These are phyloP conservation scores for Armadillidium nasatum DNA, from an alignment of 1,140 invertebrate genomes.

Conservation along the genomic window DNA sequence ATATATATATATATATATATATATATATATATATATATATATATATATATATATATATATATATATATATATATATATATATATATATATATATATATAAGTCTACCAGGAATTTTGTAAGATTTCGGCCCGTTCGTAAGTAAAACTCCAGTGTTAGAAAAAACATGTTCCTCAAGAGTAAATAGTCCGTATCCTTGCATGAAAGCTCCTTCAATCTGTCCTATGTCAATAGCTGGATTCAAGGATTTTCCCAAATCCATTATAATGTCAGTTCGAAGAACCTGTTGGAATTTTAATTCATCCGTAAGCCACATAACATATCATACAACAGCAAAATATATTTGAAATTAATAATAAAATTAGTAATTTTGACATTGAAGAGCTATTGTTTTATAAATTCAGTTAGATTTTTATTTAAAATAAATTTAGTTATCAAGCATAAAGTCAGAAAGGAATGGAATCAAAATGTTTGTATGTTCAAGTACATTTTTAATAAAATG, in stretches of 20 bases:
- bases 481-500: no score
- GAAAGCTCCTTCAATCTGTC: constrained; percentile 91
- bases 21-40: constrained; percentile 18
- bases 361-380: no score
- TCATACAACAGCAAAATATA: no score
- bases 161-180: constrained; percentile 82
- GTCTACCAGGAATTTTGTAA: constrained; percentile 83
- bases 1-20: constrained; percentile 4
- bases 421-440: no score
- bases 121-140: constrained; percentile 83
- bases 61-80: constrained; percentile 10
- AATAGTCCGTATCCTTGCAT: constrained; percentile 89
- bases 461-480: no score
- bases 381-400: no score
- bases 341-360: no score
- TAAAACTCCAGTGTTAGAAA: constrained; percentile 73
- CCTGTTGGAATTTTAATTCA: constrained; percentile 50
- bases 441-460: no score
- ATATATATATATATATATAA: background rate
- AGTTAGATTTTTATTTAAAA: no score
- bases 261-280: constrained; percentile 83
- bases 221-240: constrained; percentile 93
- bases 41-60: constrained; percentile 16
- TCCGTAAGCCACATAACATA: background rate
- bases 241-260: constrained; percentile 93